phyloP scores from a whole-genome alignment of 2,113 vertebrate species.

The Antechinus flavipes region DNA sequence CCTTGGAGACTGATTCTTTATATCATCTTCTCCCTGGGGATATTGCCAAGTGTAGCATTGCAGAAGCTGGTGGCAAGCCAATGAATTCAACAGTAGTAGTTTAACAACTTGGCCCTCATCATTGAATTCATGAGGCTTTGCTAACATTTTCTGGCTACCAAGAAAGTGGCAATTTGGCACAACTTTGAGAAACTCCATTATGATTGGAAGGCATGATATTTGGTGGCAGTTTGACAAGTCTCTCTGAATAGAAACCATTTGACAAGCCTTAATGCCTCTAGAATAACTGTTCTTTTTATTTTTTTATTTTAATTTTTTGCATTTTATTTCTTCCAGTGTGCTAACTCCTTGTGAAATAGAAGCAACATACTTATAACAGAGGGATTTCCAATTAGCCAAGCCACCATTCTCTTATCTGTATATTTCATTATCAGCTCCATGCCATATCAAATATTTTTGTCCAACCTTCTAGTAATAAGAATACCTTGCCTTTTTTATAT shows the following conservation, averaged over 20 bases:
- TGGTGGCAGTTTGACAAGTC: constrained; percentile 57
- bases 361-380: constrained; percentile 10
- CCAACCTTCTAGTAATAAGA: background rate
- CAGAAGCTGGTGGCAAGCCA: background rate
- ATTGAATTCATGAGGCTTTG: constrained; percentile 26
- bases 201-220: constrained; percentile 46
- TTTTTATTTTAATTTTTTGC: constrained; percentile 23
- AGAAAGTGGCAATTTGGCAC: constrained; percentile 50
- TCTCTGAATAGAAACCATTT: constrained; percentile 66
- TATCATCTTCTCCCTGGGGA: background rate
- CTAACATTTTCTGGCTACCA: constrained; percentile 29
- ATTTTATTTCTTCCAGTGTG: constrained; percentile 55
- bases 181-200: constrained; percentile 21
- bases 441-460: constrained; percentile 30
- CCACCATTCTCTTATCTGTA: constrained; percentile 30
- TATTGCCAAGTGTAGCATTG: background rate
- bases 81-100: background rate
- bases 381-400: constrained; percentile 55
- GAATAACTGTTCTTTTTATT: constrained; percentile 59
- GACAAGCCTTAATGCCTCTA: constrained; percentile 54
- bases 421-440: background rate
- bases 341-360: constrained; percentile 39
- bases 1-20: background rate
- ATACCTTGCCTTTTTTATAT: constrained; percentile 38
- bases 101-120: background rate